phyloP scores from a whole-genome alignment of 2,113 vertebrate genomes.

The Egretta garzetta region DNA sequence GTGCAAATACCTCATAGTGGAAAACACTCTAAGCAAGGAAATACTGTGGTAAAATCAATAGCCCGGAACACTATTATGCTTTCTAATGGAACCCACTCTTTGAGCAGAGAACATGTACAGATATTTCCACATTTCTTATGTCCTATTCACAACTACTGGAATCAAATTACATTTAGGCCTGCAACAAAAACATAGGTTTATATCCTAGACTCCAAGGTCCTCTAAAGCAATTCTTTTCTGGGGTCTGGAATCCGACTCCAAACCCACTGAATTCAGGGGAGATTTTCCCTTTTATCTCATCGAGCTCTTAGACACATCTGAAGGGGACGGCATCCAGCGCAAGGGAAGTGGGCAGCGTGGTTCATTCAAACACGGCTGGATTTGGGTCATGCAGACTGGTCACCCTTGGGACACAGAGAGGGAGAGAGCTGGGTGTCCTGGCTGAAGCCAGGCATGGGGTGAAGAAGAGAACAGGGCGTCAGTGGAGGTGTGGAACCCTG shows the following conservation, averaged over 20 bases:
- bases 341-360: background rate
- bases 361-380: fast-evolving
- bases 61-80: background rate
- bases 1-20: background rate
- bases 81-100: slow-evolving; percentile 22
- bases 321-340: background rate
- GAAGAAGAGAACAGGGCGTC: background rate
- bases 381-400: background rate
- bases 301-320: background rate
- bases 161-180: slow-evolving; percentile 3
- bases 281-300: background rate
- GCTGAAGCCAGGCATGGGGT: background rate
- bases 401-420: fast-evolving
- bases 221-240: background rate
- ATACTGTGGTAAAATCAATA: slow-evolving; percentile 64
- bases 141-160: background rate
- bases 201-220: background rate
- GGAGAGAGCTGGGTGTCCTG: background rate
- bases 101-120: background rate
- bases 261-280: background rate
- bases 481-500: background rate
- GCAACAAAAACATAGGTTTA: background rate
- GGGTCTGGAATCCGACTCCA: background rate
- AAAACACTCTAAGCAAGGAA: slow-evolving; percentile 50
- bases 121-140: slow-evolving; percentile 5